Evolutionary conservation across 2,797 vertebrate species (phyloP).

Genomic region (Mormyrops boulengeri): DNA sequence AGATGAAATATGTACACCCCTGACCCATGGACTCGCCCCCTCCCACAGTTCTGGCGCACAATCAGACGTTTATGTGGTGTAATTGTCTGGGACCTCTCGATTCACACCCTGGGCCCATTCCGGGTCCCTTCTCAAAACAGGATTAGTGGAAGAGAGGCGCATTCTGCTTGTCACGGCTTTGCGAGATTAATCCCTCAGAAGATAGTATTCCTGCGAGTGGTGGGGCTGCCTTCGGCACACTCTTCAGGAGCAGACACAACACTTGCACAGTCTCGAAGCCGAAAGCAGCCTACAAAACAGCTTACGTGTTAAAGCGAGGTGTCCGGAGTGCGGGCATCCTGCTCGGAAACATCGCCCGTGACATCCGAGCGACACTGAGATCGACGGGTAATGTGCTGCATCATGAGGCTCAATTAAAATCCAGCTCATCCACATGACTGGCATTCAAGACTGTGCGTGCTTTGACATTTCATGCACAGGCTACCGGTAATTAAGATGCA

Average conservation of each 20-base stretch:
- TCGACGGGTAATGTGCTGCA: too few species aligned
- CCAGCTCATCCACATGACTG: neutral
- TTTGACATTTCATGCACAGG: neutral
- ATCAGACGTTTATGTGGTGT: constrained; percentile 48
- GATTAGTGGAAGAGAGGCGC: neutral
- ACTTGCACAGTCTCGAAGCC: neutral
- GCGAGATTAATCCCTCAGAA: constrained; percentile 11
- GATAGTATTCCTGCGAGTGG: neutral
- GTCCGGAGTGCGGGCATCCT: neutral
- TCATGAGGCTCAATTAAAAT: neutral
- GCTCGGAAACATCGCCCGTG: neutral
- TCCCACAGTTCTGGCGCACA: constrained; percentile 35
- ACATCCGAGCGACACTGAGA: neutral
- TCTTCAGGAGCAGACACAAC: neutral
- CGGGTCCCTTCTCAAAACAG: neutral
- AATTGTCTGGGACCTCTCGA: neutral
- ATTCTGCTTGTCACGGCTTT: neutral
- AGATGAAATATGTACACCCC: neutral
- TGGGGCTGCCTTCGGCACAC: neutral
- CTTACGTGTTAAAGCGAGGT: neutral
- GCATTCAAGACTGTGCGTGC: neutral
- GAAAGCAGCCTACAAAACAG: neutral
- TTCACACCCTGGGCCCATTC: constrained; percentile 5
- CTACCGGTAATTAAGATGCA: neutral
- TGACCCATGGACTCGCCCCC: neutral